Evolutionary conservation across 2,797 vertebrate species (phyloP).

Genomic region (Eleutherodactylus coqui): DNA sequence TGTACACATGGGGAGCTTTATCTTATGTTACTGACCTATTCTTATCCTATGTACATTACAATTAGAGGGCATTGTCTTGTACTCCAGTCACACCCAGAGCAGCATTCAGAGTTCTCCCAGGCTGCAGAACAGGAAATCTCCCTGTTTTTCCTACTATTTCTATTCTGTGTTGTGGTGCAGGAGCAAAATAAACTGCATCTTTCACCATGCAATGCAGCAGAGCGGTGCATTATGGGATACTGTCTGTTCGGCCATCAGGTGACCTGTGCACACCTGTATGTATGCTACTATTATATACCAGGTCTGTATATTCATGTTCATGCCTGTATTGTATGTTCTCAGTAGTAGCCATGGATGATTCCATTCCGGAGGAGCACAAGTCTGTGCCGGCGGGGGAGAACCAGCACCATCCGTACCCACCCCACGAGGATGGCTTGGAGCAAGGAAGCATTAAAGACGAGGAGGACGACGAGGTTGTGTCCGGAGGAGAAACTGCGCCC

Average conservation of each 20-base stretch:
- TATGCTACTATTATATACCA: neutral
- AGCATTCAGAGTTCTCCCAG: neutral
- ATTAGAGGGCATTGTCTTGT: neutral
- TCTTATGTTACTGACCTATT: neutral
- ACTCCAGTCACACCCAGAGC: too few species aligned
- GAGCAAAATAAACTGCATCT: neutral
- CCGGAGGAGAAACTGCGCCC: neutral
- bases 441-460: constrained; percentile 47
- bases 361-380: constrained; percentile 38
- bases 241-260: neutral
- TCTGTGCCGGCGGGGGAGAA: neutral
- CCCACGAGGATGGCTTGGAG: constrained; percentile 47
- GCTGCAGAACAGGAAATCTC: neutral
- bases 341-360: constrained; percentile 45
- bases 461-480: constrained; percentile 34
- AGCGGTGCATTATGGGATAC: too few species aligned
- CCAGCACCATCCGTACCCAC: constrained; percentile 23
- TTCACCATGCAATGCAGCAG: neutral
- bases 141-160: neutral
- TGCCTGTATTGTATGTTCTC: neutral
- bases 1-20: neutral
- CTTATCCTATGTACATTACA: neutral
- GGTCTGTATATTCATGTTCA: too few species aligned
- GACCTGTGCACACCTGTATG: too few species aligned
- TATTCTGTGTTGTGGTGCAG: neutral